These are phyloP conservation scores for Sphenodon punctatus DNA, from an alignment of 2,797 vertebrate genomes.

Conservation along the genomic window DNA sequence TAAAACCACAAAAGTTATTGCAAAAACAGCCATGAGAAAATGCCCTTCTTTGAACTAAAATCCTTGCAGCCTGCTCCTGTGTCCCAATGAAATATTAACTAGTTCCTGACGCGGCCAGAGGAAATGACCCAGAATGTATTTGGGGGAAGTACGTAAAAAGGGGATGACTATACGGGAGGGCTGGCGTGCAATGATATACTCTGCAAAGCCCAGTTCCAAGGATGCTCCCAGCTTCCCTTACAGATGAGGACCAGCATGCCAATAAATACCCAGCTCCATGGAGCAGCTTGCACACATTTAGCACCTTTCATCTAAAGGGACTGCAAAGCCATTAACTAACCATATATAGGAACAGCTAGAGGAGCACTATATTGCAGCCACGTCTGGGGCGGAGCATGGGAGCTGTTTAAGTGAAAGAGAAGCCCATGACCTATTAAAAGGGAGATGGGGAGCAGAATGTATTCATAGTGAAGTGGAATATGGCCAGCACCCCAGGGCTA, in stretches of 20 bases:
- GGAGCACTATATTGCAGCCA: accelerated
- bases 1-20: slow-evolving; percentile 11
- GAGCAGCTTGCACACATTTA: accelerated
- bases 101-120: slow-evolving; percentile 32
- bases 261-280: neutral
- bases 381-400: neutral
- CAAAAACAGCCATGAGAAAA: slow-evolving; percentile 23
- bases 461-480: no score
- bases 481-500: neutral
- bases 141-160: neutral
- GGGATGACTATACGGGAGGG: neutral
- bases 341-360: neutral
- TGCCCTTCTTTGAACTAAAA: slow-evolving; percentile 22
- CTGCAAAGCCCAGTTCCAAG: neutral
- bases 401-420: neutral
- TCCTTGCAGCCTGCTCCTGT: slow-evolving; percentile 28
- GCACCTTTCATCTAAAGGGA: accelerated
- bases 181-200: neutral
- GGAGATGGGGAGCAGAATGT: neutral
- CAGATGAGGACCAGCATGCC: neutral
- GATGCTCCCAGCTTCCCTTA: neutral
- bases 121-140: slow-evolving; percentile 48
- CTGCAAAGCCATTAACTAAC: neutral
- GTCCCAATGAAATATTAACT: slow-evolving; percentile 62
- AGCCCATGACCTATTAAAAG: neutral